Base-by-base conservation (phyloP, 92 coral and sea anemone genomes). In the Porites evermanni region DNA sequence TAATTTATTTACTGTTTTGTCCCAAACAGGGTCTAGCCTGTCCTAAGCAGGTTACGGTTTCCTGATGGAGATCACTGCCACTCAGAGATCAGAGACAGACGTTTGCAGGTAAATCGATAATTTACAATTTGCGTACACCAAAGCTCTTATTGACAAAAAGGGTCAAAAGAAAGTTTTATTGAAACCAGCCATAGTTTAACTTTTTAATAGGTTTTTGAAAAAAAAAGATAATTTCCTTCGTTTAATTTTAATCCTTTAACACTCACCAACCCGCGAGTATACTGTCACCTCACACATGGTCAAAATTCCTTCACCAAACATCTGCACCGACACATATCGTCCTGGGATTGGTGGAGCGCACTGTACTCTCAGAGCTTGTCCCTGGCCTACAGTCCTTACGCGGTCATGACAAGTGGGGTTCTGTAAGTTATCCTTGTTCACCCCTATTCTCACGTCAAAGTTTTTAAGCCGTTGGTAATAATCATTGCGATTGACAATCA, bases 261-360 rank as follows among this genome's bases (percentile, higher is more conserved):
- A 50, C 95, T 80, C 72, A 95, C 99, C 99, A 47, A 94, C 85
- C 86, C 99, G 90, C 17, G 99, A 93, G 68, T 93, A 93, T 4
- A 97, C 98, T 66, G 96, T 77, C 32, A 97, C 99, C 52, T 97
- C 99, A 47, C 99, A 97, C 79, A 97, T 59, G 24, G 94, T 88
- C 8, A 97, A 88, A 26, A 95, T 95, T 65, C 99, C 99, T 29
- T 75, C 86, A 24, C 98, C 99, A 88, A 91, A 95, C 99, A 97
- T 97, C 82, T 97, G 98, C 44, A 97, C 94, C 32, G 98, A 90
- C 64, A 97, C 95, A 89, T 95, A 93, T 23, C 96, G 97, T 12
- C 99, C 99, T 2, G 99, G 99, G 89, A 97, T 82, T 8, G 99
- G 99, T 52, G 98, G 99, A 53, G 86, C 89, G 64, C 99, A 97